These are phyloP conservation scores for Sebastes hopkinsi DNA, from an alignment of 2,797 vertebrate species.

Conservation along the genomic window DNA sequence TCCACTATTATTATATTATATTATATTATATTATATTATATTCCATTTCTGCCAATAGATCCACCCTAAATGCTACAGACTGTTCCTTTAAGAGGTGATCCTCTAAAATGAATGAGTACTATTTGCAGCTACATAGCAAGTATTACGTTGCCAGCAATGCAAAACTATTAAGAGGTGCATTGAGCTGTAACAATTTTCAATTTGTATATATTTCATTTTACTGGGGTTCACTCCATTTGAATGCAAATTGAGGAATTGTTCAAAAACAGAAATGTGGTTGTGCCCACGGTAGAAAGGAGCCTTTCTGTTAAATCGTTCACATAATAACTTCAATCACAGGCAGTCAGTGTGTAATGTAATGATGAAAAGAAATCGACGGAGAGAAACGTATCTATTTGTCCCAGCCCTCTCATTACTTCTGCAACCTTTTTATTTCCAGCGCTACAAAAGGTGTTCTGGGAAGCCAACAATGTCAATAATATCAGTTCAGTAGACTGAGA, in stretches of 20 bases:
- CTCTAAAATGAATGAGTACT: not conserved
- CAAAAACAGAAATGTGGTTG: not conserved
- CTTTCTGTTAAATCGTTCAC: not conserved
- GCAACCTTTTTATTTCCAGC: not conserved
- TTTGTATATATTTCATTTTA: not conserved
- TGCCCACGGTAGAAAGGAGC: not conserved
- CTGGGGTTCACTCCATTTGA: not conserved
- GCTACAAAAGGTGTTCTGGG: not conserved
- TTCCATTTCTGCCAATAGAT: no score
- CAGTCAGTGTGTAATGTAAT: not conserved
- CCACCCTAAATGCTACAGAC: no score
- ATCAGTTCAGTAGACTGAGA: not conserved
- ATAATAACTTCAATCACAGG: not conserved
- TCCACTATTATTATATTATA: not conserved
- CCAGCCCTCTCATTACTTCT: not conserved
- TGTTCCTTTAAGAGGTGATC: not conserved
- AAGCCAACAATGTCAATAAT: not conserved
- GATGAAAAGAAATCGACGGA: not conserved
- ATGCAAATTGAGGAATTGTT: not conserved
- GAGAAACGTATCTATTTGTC: not conserved
- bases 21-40: no score
- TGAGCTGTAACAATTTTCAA: not conserved
- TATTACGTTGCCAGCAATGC: not conserved
- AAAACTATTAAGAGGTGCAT: not conserved
- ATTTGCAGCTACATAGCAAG: not conserved